Conservation (phyloP, 2,113 vertebrate genomes). For the Hippocampus mohnikei region DNA sequence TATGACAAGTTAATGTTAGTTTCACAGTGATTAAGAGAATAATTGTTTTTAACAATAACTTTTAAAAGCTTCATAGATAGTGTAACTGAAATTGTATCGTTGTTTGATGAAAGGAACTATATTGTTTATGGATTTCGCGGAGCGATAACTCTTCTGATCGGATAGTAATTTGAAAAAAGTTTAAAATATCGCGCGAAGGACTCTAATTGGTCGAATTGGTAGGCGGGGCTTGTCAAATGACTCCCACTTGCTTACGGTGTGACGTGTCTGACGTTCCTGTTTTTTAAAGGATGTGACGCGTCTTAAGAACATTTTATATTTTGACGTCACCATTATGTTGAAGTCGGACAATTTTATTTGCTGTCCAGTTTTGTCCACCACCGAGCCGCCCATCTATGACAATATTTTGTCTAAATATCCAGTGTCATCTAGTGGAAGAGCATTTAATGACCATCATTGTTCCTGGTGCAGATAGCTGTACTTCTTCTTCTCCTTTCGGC, state of each 20-base stretch:
- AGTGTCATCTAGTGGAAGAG: not conserved
- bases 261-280: not conserved
- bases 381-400: too few species aligned
- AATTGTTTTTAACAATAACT: not conserved
- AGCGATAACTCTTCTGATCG: slow-evolving; percentile 15
- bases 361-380: too few species aligned
- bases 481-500: too few species aligned
- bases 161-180: slow-evolving; percentile 54
- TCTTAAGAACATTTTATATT: not conserved
- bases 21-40: too few species aligned
- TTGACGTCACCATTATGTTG: not conserved
- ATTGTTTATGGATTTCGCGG: slow-evolving; percentile 63
- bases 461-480: too few species aligned
- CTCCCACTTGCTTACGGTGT: not conserved
- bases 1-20: too few species aligned
- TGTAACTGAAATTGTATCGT: rapidly evolving
- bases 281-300: not conserved
- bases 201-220: slow-evolving; percentile 62
- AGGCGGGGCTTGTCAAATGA: slow-evolving; percentile 11
- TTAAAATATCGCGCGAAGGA: slow-evolving; percentile 78
- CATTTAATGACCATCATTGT: not conserved
- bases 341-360: too few species aligned
- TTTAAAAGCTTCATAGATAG: not conserved
- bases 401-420: not conserved
- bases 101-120: slow-evolving; percentile 43